phyloP scores from a whole-genome alignment of 1,140 invertebrate genomes.

The Drosophila tani region DNA sequence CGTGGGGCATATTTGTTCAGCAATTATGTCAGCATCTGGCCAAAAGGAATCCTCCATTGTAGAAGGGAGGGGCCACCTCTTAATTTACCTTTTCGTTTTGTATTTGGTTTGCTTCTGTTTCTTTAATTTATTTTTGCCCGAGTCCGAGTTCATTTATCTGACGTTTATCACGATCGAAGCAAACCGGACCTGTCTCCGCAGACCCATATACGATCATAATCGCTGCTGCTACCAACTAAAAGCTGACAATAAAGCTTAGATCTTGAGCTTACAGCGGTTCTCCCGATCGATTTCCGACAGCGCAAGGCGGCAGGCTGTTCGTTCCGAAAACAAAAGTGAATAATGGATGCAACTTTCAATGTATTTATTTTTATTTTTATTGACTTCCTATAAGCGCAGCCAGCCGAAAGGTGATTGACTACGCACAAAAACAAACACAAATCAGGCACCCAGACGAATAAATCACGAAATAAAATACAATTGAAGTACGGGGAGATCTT shows the following conservation, averaged over 20 bases:
- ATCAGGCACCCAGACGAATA: slow-evolving; percentile 30
- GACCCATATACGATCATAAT: slow-evolving; percentile 76
- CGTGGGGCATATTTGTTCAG: slow-evolving; percentile 5
- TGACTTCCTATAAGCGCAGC: slow-evolving; percentile 76
- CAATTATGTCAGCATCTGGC: slow-evolving; percentile 51
- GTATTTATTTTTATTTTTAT: slow-evolving; percentile 68
- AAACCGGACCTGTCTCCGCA: slow-evolving; percentile 77
- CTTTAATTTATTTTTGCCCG: slow-evolving; percentile 17
- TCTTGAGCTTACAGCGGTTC: slow-evolving; percentile 62
- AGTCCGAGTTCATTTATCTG: slow-evolving; percentile 74
- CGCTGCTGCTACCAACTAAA: slow-evolving; percentile 65
- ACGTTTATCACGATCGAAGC: slow-evolving; percentile 75
- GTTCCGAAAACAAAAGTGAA: slow-evolving; percentile 42
- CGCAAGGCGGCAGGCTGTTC: slow-evolving; percentile 65
- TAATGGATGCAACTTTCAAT: slow-evolving; percentile 60
- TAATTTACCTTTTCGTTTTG: slow-evolving; percentile 39
- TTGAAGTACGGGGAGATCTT: slow-evolving; percentile 59
- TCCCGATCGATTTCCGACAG: slow-evolving; percentile 75
- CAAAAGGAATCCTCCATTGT: slow-evolving; percentile 6
- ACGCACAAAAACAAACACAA: slow-evolving; percentile 47
- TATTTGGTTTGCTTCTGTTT: slow-evolving; percentile 58
- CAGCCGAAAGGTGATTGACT: slow-evolving; percentile 77
- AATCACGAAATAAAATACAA: slow-evolving; percentile 15
- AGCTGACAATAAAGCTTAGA: slow-evolving; percentile 61
- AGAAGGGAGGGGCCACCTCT: slow-evolving; percentile 35